Evolutionary conservation across 2,797 vertebrate genomes (phyloP).

Genomic region (Ciconia nigra): DNA sequence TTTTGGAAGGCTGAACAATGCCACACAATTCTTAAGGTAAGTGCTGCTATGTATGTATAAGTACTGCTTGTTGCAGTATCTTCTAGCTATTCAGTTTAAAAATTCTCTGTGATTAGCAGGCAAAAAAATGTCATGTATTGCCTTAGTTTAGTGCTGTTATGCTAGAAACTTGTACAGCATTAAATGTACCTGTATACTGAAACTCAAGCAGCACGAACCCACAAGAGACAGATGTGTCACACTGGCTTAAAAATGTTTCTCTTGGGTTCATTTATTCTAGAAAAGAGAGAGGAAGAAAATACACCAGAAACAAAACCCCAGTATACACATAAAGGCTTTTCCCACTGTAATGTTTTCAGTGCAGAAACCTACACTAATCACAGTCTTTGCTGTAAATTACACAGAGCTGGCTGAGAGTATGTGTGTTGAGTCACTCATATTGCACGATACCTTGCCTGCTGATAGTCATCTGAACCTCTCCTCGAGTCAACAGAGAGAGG

Average conservation of each 20-base stretch:
- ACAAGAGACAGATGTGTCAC: constrained; percentile 17
- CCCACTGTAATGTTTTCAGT: not conserved
- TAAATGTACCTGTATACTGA: not conserved
- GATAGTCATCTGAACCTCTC: constrained; percentile 57
- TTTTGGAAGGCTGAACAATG: not conserved
- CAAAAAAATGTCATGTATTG: not conserved
- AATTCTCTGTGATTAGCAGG: not conserved
- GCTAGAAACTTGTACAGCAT: not conserved
- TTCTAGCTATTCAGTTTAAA: not conserved
- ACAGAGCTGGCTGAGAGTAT: not conserved
- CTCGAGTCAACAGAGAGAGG: constrained; percentile 2
- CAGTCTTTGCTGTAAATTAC: not conserved
- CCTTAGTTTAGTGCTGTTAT: not conserved
- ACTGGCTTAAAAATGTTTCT: not conserved
- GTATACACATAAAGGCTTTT: not conserved
- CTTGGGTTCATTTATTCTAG: constrained; percentile 1
- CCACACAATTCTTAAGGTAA: not conserved
- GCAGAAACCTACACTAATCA: constrained; percentile 11
- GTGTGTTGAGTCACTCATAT: constrained; percentile 6
- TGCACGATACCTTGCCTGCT: not conserved
- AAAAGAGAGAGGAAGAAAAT: not conserved
- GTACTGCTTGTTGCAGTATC: not conserved
- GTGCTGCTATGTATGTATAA: not conserved
- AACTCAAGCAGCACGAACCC: not conserved
- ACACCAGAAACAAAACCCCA: not conserved